Evolutionary conservation across 2,797 vertebrate species (phyloP), one percentile per base, ranked within the genome.

Genomic region (Poecilia gillii): DNA sequence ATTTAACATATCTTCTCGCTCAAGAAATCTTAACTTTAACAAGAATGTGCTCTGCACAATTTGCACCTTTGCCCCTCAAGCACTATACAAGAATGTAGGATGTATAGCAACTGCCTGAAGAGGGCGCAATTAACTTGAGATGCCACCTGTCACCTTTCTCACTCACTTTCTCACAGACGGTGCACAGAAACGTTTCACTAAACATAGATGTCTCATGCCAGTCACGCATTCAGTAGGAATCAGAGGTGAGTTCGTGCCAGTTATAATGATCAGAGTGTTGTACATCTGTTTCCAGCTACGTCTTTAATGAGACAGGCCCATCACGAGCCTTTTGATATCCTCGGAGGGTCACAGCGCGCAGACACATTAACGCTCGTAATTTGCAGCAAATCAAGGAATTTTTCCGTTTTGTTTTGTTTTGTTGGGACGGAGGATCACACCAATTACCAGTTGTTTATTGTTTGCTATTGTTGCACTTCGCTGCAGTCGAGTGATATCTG

Each of bases 361-460:
- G 75, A 85, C 81, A 89, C 90, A 86, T 87, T 90, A 85, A 91
- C 81, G 90, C 87, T 87, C 71, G 80, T 90, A 90, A 93, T 94
- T 93, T 87, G 90, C 73, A 81, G 91, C 88, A 88, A 94, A 92
- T 93, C 91, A 94, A 93, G 91, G 82, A 78, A 79, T 85, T 86
- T 89, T 66, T 18, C n/a, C 12, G 9, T 28, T 33, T 25, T 16
- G 12, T 25, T 13, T 31, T 31, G 6, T 23, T 70, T 90, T 84
- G 86, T 91, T 89, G 89, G 91, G 91, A 90, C 90, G 85, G 86
- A 92, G 87, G 90, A 92, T 91, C 90, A 92, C 90, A 92, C 87
- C 89, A 93, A 92, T 93, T 93, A 93, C 87, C 77, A 85, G 86
- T 89, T 94, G 92, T 93, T 94, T 93, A 94, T 90, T 93, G 87